Evolutionary conservation across 2,113 vertebrate species (phyloP), one percentile per base, ranked within the genome.

Genomic region (Drymodes brunneopygia): DNA sequence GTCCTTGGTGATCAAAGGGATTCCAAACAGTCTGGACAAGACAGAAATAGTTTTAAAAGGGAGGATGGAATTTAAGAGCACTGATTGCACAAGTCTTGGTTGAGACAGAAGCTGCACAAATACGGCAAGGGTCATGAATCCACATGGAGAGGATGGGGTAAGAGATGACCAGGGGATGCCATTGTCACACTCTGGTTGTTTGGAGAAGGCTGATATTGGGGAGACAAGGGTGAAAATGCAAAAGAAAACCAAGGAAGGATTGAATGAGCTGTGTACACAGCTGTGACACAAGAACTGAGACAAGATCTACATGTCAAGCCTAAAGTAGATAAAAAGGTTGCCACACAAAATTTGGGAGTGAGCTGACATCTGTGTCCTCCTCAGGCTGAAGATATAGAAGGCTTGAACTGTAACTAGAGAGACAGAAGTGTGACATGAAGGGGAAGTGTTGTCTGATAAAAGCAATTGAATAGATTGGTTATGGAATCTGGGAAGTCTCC

Each of bases 201-300:
- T 56, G 71, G 44, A 67, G 40, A 11, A 73, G 10, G 18, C 11
- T 92, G 44, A 23, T 3, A 0, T 24, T 65, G 61, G 33, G 66
- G 7, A 56, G 9, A 31, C 8, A 8, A 75, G 19, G 8, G 17
- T 36, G 36, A 69, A 81, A 82, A 90, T 15, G 31, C 14, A 75
- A 33, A 80, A 84, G 31, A 67, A 61, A 70, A 72, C 16, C 16
- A 53, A 65, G 12, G 20, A 75, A 72, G 29, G 38, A 33, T 0
- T 38, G 40, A 81, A 79, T 15, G 21, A 88, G 19, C 29, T 54
- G 70, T 2, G 12, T 27, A 57, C 9, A 8, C 11, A 65, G 20
- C 25, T 81, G 38, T 62, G 58, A 89, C 33, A 17, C 0, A 0
- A 78, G 24, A 33, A 61, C 14, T 0, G 0, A 45, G 40, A 60